Base-by-base conservation (phyloP, 2,888 invertebrate genomes). In the Steinernema carpocapsae region DNA sequence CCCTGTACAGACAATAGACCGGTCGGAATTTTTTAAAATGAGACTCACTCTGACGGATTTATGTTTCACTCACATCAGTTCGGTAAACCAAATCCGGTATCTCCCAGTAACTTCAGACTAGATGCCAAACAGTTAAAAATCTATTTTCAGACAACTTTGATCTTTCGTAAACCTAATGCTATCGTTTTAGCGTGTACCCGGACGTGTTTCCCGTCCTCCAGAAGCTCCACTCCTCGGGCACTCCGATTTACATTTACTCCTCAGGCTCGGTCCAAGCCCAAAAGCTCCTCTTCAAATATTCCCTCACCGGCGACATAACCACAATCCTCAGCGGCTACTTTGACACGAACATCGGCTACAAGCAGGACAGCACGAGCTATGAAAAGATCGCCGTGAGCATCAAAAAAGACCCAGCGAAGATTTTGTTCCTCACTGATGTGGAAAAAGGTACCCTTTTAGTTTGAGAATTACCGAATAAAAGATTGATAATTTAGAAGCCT, bases 201-300 rank as follows among this genome's bases (percentile, higher is more conserved):
- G 97, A 97, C 89, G 95, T 95, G 0, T 90, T 91, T 0, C 90
- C 90, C 19, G 92, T 92, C 0, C 90, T 97, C 70, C 91, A 92
- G 85, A 89, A 90, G 76, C 93, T 95, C 93, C 91, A 91, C 1
- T 90, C 91, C 2, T 70, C 75, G n/a, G 92, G 92, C 32, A 91
- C 91, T 45, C 91, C 91, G 79, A 90, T 96, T 71, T 94, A 92
- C 87, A 92, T 95, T 77, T 97, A 94, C 88, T 96, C 96, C 0
- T 95, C 95, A 32, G 96, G 95, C 70, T 94, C 94, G 74, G 92
- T 94, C 0, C 92, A 93, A 84, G 93, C 95, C 17, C 97, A 97
- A 88, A 93, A 94, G 87, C 90, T 95, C 12, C 90, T 96, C 2
- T 95, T 96, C 88, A 90, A 91, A 0, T 90, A 94, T 88, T 92